Conservation (phyloP, 2,113 vertebrate genomes). For the cat (Felis catus) region DNA sequence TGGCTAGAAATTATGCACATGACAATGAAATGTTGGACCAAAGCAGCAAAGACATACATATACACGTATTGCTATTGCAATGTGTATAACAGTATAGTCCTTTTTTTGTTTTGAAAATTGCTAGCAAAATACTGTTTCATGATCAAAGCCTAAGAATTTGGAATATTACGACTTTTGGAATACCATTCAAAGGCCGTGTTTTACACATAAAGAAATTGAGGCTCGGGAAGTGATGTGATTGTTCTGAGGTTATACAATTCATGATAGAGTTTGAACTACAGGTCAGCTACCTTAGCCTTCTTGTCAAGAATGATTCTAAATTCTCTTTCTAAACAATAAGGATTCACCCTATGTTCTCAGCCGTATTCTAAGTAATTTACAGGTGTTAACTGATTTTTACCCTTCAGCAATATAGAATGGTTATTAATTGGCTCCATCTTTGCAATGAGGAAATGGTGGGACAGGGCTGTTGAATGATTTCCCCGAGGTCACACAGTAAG, state of each 20-base stretch:
- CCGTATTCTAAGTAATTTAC: background rate
- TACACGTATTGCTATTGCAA: background rate
- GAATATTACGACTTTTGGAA: background rate
- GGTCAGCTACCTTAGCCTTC: background rate
- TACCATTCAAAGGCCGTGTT: background rate
- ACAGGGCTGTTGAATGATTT: background rate
- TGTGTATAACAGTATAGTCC: background rate
- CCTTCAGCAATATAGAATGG: background rate
- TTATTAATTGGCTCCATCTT: background rate
- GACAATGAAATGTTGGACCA: background rate
- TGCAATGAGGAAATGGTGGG: background rate
- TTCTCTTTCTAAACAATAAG: background rate
- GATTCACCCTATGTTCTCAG: background rate
- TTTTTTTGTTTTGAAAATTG: background rate
- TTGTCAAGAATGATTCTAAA: background rate
- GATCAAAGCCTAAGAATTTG: background rate
- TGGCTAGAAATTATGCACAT: background rate
- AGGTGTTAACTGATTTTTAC: background rate
- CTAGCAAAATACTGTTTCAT: background rate
- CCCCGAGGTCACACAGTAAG: background rate
- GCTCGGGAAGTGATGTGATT: background rate
- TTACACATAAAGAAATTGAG: background rate
- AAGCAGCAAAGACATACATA: background rate
- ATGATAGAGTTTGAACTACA: background rate
- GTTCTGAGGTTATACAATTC: background rate